Evolutionary conservation across 1,140 invertebrate species (phyloP), one percentile per base, ranked within the genome.

Genomic region (Forficula auricularia): DNA sequence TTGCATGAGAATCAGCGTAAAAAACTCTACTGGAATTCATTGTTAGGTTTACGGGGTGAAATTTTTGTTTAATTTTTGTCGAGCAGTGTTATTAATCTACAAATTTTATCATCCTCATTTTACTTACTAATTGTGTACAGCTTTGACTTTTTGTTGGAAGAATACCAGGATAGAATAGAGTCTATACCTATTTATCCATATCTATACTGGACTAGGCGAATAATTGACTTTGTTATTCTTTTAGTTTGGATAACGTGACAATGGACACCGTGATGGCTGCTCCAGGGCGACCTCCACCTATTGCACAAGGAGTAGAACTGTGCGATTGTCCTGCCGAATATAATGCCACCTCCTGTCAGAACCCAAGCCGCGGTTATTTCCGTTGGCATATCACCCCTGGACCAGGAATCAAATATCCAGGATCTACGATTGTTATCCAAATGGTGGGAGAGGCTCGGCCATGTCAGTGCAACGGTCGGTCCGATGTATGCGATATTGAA

Each of bases 351-450:
- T 90, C 86, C 0, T 91, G 88, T 61, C 86, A 91, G 57, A 71
- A 90, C 58, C 86, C 90, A 0, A 85, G 77, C 20, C 60, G 73
- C 15, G 92, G 91, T 1, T 94, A 79, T 57, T 95, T 76, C 52
- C 68, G 86, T 12, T 72, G 72, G 39, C 64, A 59, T 36, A 63
- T 54, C 37, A 62, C 62, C 37, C 53, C 59, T 14, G 44, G 60
- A 42, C 19, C 41, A 22, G 14, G 18, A 19, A 13, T 34, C 50
- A 34, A 42, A 38, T 12, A 47, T 45, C 45, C 8, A 12, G 38
- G 35, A 44, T 61, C 62, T 1, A 80, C 72, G 18, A 77, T 83
- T 45, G 64, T 77, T 7, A 78, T 82, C 49, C 70, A 77, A 45
- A 61, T 92, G 3, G 72, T 92, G 31, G 86, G 85, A n/a, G 70